These are phyloP conservation scores for Heliconius hortense DNA, from an alignment of 2,888 invertebrate species.

Conservation along the genomic window DNA sequence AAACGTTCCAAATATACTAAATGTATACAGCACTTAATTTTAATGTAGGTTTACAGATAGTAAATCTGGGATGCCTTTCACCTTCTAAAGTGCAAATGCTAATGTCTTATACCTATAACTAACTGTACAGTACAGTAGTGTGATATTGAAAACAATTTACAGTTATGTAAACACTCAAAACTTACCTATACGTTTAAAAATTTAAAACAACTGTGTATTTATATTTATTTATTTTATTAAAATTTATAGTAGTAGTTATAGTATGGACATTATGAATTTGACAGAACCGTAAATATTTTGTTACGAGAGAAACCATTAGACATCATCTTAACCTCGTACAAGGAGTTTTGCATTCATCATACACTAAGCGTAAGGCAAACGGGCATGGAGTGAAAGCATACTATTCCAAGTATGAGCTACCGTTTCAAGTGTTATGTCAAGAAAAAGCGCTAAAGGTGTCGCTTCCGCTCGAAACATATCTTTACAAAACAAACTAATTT, in stretches of 20 bases:
- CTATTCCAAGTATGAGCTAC: slow-evolving; percentile 27
- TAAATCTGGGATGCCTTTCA: neutral
- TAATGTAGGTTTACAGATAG: neutral
- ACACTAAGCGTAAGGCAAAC: slow-evolving; percentile 36
- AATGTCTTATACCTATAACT: neutral
- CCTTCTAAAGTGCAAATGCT: neutral
- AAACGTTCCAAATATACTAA: slow-evolving; percentile 4
- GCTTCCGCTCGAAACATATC: slow-evolving; percentile 3
- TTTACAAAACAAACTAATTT: slow-evolving; percentile 10
- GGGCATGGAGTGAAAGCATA: slow-evolving; percentile 27
- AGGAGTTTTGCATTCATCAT: slow-evolving; percentile 31
- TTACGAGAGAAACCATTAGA: slow-evolving; percentile 38
- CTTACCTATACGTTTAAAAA: neutral
- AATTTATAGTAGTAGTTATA: too few relatives aligned
- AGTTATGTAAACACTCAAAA: too few relatives aligned
- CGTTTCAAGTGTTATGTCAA: slow-evolving; percentile 35
- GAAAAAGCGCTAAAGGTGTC: slow-evolving; percentile 33
- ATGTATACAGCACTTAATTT: neutral
- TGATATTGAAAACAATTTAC: too few relatives aligned
- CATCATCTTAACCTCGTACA: slow-evolving; percentile 42
- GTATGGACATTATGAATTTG: neutral
- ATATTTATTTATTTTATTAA: neutral
- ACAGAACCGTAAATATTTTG: neutral
- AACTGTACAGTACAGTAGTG: too few relatives aligned
- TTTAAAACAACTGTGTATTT: neutral